phyloP scores from a whole-genome alignment of 2,797 vertebrate genomes.

The Hydrocynus forskahlii region DNA sequence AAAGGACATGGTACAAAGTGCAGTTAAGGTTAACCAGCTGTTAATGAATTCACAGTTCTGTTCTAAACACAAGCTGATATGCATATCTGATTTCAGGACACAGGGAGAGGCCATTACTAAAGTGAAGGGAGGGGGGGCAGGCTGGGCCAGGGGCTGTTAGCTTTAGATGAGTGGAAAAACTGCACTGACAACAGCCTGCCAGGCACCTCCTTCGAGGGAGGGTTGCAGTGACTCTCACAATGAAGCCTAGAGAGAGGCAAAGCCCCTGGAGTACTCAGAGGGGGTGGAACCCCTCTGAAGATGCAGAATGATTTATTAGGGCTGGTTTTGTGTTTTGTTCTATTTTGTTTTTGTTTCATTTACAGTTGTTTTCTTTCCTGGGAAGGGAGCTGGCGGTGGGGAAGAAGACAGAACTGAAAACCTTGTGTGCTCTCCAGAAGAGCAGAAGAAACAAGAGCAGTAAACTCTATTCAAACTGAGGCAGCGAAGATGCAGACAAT shows the following conservation, averaged over 20 bases:
- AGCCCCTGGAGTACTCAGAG: background rate
- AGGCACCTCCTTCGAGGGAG: constrained; percentile 15
- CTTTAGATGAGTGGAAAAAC: constrained; percentile 32
- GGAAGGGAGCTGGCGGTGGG: no score
- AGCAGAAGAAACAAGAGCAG: background rate
- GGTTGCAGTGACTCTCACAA: background rate
- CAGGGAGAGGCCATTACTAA: constrained; percentile 25
- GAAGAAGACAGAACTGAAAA: background rate
- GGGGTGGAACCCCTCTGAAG: background rate
- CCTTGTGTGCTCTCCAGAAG: constrained; percentile 1
- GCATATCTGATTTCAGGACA: constrained; percentile 1
- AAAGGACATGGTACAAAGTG: background rate
- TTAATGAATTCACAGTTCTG: background rate
- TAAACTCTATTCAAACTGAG: background rate
- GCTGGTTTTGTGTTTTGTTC: background rate
- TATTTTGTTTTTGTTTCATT: constrained; percentile 7
- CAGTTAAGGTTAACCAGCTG: no score
- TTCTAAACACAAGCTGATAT: background rate
- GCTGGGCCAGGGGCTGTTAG: constrained; percentile 33
- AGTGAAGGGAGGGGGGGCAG: background rate
- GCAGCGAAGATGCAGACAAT: background rate
- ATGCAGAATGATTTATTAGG: background rate
- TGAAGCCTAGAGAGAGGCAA: background rate
- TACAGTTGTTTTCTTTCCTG: background rate
- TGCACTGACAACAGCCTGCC: constrained; percentile 50